Evolutionary conservation across 1,140 invertebrate species (phyloP), one percentile per base, ranked within the genome.

Genomic region (Drosophila nannoptera): DNA sequence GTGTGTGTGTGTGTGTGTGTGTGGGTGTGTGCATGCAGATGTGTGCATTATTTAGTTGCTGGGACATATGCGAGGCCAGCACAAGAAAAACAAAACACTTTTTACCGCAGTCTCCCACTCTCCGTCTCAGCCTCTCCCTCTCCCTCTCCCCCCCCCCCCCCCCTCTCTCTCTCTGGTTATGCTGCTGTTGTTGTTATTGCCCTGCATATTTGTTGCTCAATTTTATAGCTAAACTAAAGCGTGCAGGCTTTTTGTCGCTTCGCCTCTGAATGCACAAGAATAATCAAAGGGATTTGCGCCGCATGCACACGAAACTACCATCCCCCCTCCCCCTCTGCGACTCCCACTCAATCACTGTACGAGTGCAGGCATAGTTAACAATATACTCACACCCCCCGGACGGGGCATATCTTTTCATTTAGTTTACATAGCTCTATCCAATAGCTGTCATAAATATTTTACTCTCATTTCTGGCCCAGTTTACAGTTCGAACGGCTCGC

Each of bases 361-460:
- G n/a, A 12, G 12, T 50, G 59, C 50, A 36, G 14, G 31, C 59
- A 35, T 52, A 12, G 49, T 8, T 66, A 45, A 22, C 16, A 29
- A 4, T 46, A 43, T 9, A 61, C 45, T 31, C 22, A 42, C 12
- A 42, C 48, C 50, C 7, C 2, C 29, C 11, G 11, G 16, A 12
- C 31, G 7, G 5, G 46, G 49, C 42, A 40, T 70, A 7, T 59
- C 33, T 38, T 45, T 62, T n/a, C 55, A 71, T 68, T 72, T 68
- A 56, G 45, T 58, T 62, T 56, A 22, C 65, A 54, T 43, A 60
- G 38, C 9, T 40, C 9, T 40, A 40, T 40, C 59, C 54, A 64
- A 75, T 55, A 55, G 64, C 52, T 55, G 63, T 31, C 59, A 81
- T 81, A 76, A 81, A 81, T 81, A 81, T 73, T 81, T 81, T 50